Conservation (phyloP, 2,888 invertebrate genomes). For the Eupithecia pulchellata region DNA sequence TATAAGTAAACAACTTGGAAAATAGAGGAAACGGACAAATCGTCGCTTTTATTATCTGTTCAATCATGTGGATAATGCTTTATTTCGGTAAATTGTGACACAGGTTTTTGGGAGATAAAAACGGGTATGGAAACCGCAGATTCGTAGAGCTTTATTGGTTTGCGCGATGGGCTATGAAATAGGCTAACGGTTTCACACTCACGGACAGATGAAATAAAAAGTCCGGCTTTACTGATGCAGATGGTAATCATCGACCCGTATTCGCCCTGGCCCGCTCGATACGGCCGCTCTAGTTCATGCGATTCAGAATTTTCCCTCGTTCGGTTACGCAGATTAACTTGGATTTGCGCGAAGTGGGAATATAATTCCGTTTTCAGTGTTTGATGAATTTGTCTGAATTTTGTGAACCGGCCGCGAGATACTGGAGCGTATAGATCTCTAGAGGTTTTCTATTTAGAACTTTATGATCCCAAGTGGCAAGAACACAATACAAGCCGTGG, state of each 20-base stretch:
- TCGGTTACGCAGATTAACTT: constrained; percentile 46
- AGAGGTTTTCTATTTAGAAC: no score
- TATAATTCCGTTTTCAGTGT: constrained; percentile 44
- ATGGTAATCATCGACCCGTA: constrained; percentile 44
- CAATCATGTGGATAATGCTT: constrained; percentile 44
- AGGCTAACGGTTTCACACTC: constrained; percentile 28
- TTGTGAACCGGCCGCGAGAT: background rate
- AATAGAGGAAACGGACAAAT: constrained; percentile 43
- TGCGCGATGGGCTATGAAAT: constrained; percentile 39
- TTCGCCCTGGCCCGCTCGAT: constrained; percentile 34
- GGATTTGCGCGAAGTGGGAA: constrained; percentile 44
- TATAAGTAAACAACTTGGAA: constrained; percentile 39
- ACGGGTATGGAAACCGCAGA: constrained; percentile 33
- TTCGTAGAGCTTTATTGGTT: constrained; percentile 43
- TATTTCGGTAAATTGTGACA: constrained; percentile 44
- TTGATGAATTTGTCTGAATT: constrained; percentile 32
- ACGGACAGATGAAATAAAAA: constrained; percentile 34
- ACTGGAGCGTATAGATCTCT: background rate
- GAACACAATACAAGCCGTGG: background rate
- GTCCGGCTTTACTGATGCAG: constrained; percentile 37
- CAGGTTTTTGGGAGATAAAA: constrained; percentile 43
- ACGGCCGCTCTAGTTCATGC: constrained; percentile 41
- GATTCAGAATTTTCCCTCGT: constrained; percentile 41
- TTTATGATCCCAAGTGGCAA: no score
- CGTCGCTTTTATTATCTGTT: constrained; percentile 43